phyloP scores from a whole-genome alignment of 2,113 vertebrate species.

The Xiphias gladius region DNA sequence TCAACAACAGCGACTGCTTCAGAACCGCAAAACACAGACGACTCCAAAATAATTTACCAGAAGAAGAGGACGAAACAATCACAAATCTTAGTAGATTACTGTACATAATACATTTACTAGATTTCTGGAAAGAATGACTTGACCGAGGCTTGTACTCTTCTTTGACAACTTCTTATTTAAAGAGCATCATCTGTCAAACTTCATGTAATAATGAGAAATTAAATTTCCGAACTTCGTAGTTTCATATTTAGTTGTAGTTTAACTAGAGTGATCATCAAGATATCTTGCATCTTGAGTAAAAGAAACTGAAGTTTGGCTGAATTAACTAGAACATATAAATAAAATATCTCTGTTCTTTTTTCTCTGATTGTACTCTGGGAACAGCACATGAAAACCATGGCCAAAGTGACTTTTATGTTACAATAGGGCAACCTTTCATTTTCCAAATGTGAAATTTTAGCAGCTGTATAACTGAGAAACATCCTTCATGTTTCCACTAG shows the following conservation, averaged over 20 bases:
- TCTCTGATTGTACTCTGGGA: background rate
- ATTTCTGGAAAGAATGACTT: background rate
- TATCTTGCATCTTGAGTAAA: background rate
- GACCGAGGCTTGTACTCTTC: background rate
- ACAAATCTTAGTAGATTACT: background rate
- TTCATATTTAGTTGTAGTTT: background rate
- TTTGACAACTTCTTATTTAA: background rate
- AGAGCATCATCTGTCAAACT: background rate
- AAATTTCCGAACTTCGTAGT: background rate
- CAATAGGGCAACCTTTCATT: background rate
- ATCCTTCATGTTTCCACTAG: background rate
- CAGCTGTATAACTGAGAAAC: background rate
- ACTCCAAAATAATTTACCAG: background rate
- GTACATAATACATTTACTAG: background rate
- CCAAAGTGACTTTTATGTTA: constrained; percentile 2
- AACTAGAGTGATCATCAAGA: background rate
- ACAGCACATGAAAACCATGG: background rate
- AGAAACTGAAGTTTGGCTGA: background rate
- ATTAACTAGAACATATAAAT: background rate
- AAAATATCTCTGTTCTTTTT: background rate
- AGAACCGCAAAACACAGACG: background rate
- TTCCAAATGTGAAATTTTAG: background rate
- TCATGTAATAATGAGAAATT: background rate
- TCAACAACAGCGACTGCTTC: background rate
- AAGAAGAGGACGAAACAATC: background rate